phyloP scores from a whole-genome alignment of 2,113 vertebrate genomes.

The Bombycilla garrulus region DNA sequence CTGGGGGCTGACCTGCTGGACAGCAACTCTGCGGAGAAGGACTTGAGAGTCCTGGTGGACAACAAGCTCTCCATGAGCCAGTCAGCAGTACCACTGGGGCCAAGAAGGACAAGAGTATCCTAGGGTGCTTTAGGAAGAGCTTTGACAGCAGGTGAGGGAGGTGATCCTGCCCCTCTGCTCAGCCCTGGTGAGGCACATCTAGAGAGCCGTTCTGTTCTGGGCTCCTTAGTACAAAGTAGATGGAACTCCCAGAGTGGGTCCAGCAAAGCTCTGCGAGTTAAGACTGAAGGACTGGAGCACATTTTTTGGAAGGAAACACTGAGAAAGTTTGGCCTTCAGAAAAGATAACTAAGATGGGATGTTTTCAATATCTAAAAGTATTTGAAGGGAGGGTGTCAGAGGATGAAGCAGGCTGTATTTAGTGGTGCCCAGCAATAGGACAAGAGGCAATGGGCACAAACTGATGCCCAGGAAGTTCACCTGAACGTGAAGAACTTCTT shows the following conservation, averaged over 20 bases:
- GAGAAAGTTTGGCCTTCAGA: too few relatives aligned
- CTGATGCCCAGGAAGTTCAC: not conserved
- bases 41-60: not conserved
- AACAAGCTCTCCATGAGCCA: not conserved
- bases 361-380: not conserved
- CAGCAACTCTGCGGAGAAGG: not conserved
- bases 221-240: not conserved
- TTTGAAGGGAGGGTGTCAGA: not conserved
- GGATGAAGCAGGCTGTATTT: not conserved
- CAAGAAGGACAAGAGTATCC: not conserved
- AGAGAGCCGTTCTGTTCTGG: not conserved
- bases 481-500: not conserved
- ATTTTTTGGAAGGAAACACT: not conserved
- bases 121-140: not conserved
- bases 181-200: not conserved
- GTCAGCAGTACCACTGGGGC: not conserved
- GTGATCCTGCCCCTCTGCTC: not conserved
- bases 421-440: not conserved
- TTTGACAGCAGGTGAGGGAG: not conserved
- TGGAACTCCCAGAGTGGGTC: rapidly evolving
- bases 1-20: not conserved
- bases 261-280: not conserved
- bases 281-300: not conserved
- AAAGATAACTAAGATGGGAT: not conserved
- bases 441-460: not conserved